phyloP scores from a whole-genome alignment of 2,888 invertebrate species.

The Dione vanillae region DNA sequence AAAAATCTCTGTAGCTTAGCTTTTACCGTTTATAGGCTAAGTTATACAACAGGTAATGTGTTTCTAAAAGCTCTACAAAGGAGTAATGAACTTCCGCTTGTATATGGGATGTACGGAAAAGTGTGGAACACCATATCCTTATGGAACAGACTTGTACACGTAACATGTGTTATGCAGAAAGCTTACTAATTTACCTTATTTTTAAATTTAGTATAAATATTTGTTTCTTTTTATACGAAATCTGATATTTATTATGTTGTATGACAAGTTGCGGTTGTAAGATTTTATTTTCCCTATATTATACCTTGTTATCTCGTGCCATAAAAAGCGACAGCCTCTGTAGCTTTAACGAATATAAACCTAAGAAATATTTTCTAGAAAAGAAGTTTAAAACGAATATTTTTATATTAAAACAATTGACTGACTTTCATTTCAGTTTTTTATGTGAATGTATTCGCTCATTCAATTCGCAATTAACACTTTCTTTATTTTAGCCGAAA shows the following conservation, averaged over 20 bases:
- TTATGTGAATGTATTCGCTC: slow-evolving; percentile 4
- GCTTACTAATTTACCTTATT: too few relatives aligned
- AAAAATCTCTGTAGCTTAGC: not conserved
- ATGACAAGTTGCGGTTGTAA: not conserved
- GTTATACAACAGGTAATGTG: slow-evolving; percentile 21
- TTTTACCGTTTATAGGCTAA: slow-evolving; percentile 10
- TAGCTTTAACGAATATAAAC: slow-evolving; percentile 16
- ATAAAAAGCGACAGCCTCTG: slow-evolving; percentile 24
- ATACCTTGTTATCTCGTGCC: slow-evolving; percentile 26
- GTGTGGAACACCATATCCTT: not conserved
- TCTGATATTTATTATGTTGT: not conserved
- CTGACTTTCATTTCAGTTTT: not conserved
- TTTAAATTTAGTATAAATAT: too few relatives aligned
- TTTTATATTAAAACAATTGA: not conserved
- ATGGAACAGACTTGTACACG: not conserved
- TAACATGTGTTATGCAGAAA: too few relatives aligned
- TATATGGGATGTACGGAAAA: slow-evolving; percentile 6
- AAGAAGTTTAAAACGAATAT: not conserved
- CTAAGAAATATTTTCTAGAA: not conserved
- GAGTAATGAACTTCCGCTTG: slow-evolving; percentile 15
- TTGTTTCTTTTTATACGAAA: not conserved
- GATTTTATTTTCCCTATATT: slow-evolving; percentile 16
- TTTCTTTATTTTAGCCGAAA: not conserved
- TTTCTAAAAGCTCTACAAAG: slow-evolving; percentile 19
- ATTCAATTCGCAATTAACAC: slow-evolving; percentile 14